phyloP scores from a whole-genome alignment of 1,140 invertebrate species.

The Gonioctena quinquepunctata region DNA sequence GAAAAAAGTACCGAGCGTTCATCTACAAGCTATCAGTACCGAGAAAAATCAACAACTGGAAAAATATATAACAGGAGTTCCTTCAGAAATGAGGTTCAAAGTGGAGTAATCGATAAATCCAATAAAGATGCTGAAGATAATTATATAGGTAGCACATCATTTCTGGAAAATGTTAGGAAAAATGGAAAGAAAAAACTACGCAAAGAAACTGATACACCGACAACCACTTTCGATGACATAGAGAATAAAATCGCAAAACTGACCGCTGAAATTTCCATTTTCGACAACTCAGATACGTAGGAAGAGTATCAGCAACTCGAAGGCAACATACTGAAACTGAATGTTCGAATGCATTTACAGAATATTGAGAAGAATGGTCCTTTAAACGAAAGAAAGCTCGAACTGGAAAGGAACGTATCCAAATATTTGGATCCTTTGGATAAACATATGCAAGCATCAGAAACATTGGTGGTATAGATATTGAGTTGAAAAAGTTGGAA shows the following conservation, averaged over 20 bases:
- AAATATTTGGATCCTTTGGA: constrained; percentile 18
- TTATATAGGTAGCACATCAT: constrained; percentile 4
- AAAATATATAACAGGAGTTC: too few relatives aligned
- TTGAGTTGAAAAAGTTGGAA: background rate
- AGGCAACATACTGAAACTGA: background rate
- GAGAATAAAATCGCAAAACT: background rate
- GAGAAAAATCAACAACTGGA: too few relatives aligned
- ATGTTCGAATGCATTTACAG: constrained; percentile 2
- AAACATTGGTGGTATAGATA: background rate
- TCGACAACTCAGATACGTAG: background rate
- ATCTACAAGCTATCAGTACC: too few relatives aligned
- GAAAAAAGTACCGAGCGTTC: too few relatives aligned
- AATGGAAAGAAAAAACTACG: too few relatives aligned
- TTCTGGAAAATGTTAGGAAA: constrained; percentile 2
- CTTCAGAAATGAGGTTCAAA: too few relatives aligned
- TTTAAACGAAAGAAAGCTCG: background rate
- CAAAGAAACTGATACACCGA: too few relatives aligned
- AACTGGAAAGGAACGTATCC: background rate
- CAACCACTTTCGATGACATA: too few relatives aligned
- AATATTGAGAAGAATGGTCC: background rate
- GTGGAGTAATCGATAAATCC: too few relatives aligned
- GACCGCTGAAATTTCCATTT: background rate
- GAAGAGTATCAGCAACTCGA: constrained; percentile 16
- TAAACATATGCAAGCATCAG: constrained; percentile 11
- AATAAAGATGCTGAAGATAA: too few relatives aligned